phyloP scores from a whole-genome alignment of 2,113 vertebrate species.

The Pavo muticus region DNA sequence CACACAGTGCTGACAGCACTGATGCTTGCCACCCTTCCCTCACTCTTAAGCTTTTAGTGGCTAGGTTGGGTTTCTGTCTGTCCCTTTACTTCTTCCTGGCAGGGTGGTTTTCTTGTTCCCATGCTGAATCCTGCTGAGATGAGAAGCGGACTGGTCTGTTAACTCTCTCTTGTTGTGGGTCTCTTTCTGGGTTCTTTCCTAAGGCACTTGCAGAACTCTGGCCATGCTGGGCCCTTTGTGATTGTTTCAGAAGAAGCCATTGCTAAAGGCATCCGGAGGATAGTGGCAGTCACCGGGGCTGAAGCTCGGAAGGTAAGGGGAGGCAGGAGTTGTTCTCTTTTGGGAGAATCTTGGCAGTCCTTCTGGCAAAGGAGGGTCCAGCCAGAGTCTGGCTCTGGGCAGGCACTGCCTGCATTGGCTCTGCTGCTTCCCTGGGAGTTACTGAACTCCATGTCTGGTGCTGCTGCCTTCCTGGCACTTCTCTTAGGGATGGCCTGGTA shows the following conservation, averaged over 20 bases:
- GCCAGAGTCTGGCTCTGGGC: background rate
- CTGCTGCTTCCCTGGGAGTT: background rate
- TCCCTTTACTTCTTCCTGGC: background rate
- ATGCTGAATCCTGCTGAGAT: background rate
- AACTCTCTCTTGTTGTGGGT: background rate
- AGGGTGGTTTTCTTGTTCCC: background rate
- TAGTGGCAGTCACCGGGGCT: constrained; percentile 92
- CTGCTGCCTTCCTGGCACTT: background rate
- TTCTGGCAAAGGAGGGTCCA: background rate
- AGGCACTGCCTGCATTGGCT: background rate
- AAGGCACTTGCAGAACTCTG: constrained; percentile 94
- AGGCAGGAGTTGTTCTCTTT: background rate
- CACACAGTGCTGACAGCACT: fast-evolving
- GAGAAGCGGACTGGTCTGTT: background rate
- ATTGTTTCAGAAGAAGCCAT: constrained; percentile 98
- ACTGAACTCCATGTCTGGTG: background rate
- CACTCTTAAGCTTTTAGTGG: background rate
- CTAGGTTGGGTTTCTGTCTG: background rate
- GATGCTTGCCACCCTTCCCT: background rate
- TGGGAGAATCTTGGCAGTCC: background rate
- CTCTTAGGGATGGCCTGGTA: background rate
- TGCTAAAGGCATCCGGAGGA: constrained; percentile 96
- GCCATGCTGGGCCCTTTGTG: constrained; percentile 89
- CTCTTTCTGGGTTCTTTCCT: constrained; percentile 36
- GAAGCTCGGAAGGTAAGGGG: constrained; percentile 93